Evolutionary conservation across 2,888 invertebrate species (phyloP).

Genomic region (Patella depressa): DNA sequence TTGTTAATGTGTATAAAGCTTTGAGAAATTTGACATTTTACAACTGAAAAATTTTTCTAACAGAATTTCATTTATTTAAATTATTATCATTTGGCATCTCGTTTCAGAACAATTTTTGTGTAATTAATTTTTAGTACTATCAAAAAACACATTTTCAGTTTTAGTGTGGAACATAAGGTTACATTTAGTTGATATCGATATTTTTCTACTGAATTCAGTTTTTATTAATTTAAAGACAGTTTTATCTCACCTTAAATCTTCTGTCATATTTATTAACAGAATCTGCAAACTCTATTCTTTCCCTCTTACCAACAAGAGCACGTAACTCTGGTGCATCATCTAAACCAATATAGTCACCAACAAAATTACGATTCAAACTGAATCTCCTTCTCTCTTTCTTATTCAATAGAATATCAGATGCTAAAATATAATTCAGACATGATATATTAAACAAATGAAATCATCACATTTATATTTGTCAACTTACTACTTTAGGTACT

Average conservation of each 20-base stretch:
- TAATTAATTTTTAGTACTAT: too few species aligned
- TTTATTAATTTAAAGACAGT: too few species aligned
- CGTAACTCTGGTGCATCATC: constrained; percentile 76
- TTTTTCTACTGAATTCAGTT: too few species aligned
- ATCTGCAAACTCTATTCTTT: constrained; percentile 79
- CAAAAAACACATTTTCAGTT: too few species aligned
- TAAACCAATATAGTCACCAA: constrained; percentile 80
- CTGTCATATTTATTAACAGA: constrained; percentile 79
- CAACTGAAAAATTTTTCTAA: too few species aligned
- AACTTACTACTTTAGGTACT: neutral
- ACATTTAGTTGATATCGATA: too few species aligned
- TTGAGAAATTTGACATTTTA: too few species aligned
- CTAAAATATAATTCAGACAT: constrained; percentile 54
- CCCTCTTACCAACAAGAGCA: constrained; percentile 77
- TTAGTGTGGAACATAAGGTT: too few species aligned
- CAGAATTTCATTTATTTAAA: too few species aligned
- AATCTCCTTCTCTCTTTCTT: constrained; percentile 78
- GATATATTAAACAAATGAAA: constrained; percentile 8
- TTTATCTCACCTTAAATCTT: constrained; percentile 75
- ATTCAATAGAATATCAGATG: constrained; percentile 73
- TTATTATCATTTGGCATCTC: too few species aligned
- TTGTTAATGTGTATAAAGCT: too few species aligned
- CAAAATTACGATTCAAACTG: constrained; percentile 79
- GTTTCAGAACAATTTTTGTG: too few species aligned
- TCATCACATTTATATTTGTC: neutral